Percentiles rank a stretch among this genome's conserved stretches.
Conservation (phyloP, 2,888 invertebrate genomes). For the Andrena minutula region DNA sequence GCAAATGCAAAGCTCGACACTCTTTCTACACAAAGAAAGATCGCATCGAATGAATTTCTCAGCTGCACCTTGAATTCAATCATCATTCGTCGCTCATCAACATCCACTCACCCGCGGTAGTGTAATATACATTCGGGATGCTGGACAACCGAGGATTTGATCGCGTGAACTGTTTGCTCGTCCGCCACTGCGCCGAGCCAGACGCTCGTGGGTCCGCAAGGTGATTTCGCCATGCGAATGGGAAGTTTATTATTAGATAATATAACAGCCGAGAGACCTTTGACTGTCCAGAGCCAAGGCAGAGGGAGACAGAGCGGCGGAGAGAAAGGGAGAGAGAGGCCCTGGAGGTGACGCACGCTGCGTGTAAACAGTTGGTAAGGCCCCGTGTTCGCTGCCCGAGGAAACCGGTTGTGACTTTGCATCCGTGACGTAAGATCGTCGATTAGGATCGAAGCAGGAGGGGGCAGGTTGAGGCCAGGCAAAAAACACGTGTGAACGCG, state of each 20-base stretch:
- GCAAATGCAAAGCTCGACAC: too few relatives aligned
- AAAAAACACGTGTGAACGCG: conserved; percentile 73
- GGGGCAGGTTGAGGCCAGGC: conserved; percentile 38
- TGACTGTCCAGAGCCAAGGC: conserved; percentile 23
- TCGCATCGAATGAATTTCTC: neutral
- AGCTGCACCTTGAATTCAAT: neutral
- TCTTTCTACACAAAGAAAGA: neutral
- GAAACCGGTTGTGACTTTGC: conserved; percentile 83
- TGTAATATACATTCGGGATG: too few relatives aligned
- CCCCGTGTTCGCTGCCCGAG: conserved; percentile 68
- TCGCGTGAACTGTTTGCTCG: neutral
- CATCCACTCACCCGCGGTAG: too few relatives aligned
- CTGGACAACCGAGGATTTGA: neutral
- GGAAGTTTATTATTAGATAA: conserved; percentile 52
- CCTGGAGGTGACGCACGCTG: conserved; percentile 54
- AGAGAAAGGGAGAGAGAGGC: conserved; percentile 5
- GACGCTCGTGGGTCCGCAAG: neutral
- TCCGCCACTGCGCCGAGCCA: neutral
- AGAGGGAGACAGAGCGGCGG: neutral
- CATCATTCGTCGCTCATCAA: neutral
- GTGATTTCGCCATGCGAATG: conserved; percentile 34
- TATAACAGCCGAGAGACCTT: conserved; percentile 40
- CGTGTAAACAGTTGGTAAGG: conserved; percentile 74
- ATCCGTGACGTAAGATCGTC: conserved; percentile 82
- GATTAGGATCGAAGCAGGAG: conserved; percentile 75